Evolutionary conservation across 2,888 invertebrate species (phyloP).

Genomic region (Lathronympha strigana): DNA sequence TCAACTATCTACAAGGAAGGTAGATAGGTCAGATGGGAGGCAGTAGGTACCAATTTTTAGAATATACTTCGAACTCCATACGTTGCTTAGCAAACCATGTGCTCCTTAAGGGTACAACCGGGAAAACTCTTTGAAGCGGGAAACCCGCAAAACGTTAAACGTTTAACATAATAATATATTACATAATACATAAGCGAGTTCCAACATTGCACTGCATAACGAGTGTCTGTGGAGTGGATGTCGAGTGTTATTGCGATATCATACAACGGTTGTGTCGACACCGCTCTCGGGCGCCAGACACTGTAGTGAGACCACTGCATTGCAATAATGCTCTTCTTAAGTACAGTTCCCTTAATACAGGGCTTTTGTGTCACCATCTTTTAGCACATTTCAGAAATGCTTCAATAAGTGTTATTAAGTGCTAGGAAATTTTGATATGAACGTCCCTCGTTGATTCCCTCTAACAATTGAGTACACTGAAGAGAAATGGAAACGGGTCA

Average conservation of each 20-base stretch:
- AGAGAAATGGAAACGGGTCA: no score
- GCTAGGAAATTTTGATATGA: neutral
- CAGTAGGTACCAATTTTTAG: no score
- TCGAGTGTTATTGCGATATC: slow-evolving; percentile 67
- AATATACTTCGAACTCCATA: no score
- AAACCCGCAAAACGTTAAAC: slow-evolving; percentile 5
- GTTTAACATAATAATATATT: slow-evolving; percentile 24
- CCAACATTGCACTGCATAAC: slow-evolving; percentile 51
- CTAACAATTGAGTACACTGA: no score
- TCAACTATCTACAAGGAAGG: no score
- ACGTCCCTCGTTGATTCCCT: no score
- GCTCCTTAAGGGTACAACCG: no score
- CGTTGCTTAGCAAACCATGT: no score
- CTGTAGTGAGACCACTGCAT: slow-evolving; percentile 57
- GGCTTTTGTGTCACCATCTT: slow-evolving; percentile 37
- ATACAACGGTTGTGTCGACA: slow-evolving; percentile 57
- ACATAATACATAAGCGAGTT: slow-evolving; percentile 28
- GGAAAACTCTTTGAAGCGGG: no score
- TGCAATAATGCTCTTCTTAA: slow-evolving; percentile 68
- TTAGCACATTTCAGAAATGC: neutral
- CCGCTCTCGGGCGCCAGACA: slow-evolving; percentile 50
- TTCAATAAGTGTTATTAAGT: neutral
- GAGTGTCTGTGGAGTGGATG: slow-evolving; percentile 59
- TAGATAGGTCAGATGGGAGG: no score
- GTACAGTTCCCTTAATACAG: slow-evolving; percentile 34